A percentile compares a stretch with the other conserved stretches of the same genome.
These are phyloP conservation scores for Rhopilema esculentum DNA, from an alignment of 30 jellyfish, hydroid and myxozoan species.

Conservation along the genomic window DNA sequence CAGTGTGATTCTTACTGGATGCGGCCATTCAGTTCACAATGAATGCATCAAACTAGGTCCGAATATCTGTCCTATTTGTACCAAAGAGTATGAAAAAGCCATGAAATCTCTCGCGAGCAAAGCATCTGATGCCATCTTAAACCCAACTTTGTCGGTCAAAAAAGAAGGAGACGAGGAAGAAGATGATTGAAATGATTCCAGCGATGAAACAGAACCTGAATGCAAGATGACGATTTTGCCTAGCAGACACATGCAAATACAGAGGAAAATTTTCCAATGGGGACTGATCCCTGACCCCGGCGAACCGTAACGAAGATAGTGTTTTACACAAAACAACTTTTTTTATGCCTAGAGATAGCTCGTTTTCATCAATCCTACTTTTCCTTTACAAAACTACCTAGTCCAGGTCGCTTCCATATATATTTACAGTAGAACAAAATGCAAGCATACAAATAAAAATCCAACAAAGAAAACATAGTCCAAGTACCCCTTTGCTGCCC, in stretches of 20 bases:
- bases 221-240: neutral
- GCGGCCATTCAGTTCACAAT: neutral
- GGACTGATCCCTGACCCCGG: neutral
- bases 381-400: neutral
- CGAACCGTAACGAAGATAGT: neutral
- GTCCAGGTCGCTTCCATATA: neutral
- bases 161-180: neutral
- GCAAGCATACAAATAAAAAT: neutral
- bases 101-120: neutral
- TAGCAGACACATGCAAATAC: neutral
- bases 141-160: neutral
- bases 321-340: neutral
- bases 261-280: neutral
- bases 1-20: neutral
- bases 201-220: neutral
- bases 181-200: neutral
- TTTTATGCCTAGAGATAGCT: too few relatives aligned
- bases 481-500: neutral
- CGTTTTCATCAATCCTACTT: neutral
- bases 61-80: neutral
- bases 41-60: neutral
- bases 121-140: neutral
- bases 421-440: neutral
- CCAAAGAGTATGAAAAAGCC: neutral
- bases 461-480: neutral